phyloP scores from a whole-genome alignment of 2,888 invertebrate species.

The Ditula angustiorana region DNA sequence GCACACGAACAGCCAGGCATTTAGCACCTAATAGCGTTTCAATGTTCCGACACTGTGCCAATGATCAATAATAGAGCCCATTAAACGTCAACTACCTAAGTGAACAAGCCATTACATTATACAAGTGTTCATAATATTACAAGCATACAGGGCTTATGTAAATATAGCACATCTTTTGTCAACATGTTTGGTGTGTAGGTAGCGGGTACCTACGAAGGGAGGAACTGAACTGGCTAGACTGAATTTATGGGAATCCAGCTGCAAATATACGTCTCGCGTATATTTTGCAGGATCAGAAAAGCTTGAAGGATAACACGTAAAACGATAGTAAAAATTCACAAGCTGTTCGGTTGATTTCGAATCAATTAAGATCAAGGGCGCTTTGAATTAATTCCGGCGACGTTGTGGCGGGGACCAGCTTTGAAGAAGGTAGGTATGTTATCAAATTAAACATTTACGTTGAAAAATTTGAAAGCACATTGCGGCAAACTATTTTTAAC shows the following conservation, averaged over 20 bases:
- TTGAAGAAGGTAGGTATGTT: not conserved
- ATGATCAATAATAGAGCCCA: slow-evolving; percentile 38
- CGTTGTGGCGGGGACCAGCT: not conserved
- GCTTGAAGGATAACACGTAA: not conserved
- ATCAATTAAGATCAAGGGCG: not conserved
- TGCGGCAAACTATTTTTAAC: slow-evolving; percentile 38
- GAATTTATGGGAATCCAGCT: not conserved
- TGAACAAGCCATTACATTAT: slow-evolving; percentile 18
- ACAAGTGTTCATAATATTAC: slow-evolving; percentile 11
- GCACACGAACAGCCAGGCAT: slow-evolving; percentile 45
- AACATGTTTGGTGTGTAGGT: slow-evolving; percentile 1
- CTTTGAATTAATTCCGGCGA: not conserved
- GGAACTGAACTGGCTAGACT: not conserved
- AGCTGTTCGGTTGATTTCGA: not conserved
- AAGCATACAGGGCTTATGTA: slow-evolving; percentile 1
- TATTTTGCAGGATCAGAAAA: not conserved
- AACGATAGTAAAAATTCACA: not conserved
- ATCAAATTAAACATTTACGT: slow-evolving; percentile 1
- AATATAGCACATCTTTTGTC: slow-evolving; percentile 10
- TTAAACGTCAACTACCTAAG: slow-evolving; percentile 41
- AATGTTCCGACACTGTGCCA: slow-evolving; percentile 43
- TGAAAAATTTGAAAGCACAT: slow-evolving; percentile 3
- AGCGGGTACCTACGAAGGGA: slow-evolving; percentile 2
- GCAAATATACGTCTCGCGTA: no score
- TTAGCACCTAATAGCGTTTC: slow-evolving; percentile 47